phyloP scores from a whole-genome alignment of 1,140 invertebrate genomes.

The Sitodiplosis mosellana region DNA sequence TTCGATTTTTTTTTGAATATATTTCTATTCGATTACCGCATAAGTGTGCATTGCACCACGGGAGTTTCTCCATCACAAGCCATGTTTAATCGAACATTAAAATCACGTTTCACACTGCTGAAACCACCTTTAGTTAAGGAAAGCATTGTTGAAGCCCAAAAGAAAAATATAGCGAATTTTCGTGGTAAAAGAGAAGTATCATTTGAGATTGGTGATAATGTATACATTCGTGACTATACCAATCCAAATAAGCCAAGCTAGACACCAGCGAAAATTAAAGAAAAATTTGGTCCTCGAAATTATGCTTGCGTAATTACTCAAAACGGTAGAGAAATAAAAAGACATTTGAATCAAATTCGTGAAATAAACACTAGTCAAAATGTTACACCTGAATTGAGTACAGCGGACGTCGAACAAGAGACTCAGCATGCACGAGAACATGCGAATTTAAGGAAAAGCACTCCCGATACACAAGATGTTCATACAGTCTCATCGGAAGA shows the following conservation, averaged over 20 bases:
- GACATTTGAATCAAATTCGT: no score
- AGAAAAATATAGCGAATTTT: neutral
- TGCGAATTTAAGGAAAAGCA: no score
- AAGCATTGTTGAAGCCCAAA: no score
- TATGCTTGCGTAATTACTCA: no score
- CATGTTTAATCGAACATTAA: constrained; percentile 4
- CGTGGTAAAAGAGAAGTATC: neutral
- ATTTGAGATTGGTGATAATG: neutral
- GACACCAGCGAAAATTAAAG: neutral
- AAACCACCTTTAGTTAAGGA: neutral
- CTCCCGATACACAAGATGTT: no score
- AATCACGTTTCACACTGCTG: constrained; percentile 1
- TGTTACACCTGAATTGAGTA: no score
- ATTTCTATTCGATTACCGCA: neutral
- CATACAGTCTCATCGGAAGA: no score
- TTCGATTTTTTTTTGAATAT: neutral
- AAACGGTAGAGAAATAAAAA: no score
- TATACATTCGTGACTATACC: neutral
- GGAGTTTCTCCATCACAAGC: constrained; percentile 4
- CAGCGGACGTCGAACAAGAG: no score
- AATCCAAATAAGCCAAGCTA: neutral
- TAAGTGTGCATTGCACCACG: constrained; percentile 3
- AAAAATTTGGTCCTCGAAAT: neutral
- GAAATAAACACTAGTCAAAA: no score
- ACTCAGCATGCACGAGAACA: no score